phyloP scores from a whole-genome alignment of 1,140 invertebrate genomes.

The Sipha flava region DNA sequence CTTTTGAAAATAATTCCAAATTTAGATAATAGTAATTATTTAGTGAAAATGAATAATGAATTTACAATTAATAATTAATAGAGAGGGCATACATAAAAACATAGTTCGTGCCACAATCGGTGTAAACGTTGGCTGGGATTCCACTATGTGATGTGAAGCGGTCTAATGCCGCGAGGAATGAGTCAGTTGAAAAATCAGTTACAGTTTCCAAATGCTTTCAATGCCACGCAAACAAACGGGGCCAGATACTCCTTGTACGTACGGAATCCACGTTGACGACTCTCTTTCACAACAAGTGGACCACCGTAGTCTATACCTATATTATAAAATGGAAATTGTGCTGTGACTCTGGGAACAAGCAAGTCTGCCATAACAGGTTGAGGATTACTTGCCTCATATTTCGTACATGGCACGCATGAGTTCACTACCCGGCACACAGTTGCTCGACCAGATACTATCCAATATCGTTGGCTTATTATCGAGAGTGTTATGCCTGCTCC shows the following conservation, averaged over 20 bases:
- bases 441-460: background rate
- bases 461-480: background rate
- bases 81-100: too few relatives aligned
- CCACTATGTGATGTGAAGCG: slow-evolving; percentile 44
- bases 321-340: slow-evolving; percentile 39
- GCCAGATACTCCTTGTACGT: slow-evolving; percentile 43
- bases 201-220: slow-evolving; percentile 46
- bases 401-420: slow-evolving; percentile 40
- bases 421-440: slow-evolving; percentile 25
- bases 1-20: too few relatives aligned
- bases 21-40: too few relatives aligned
- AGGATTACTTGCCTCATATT: slow-evolving; percentile 19
- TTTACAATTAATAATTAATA: too few relatives aligned
- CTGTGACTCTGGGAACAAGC: slow-evolving; percentile 38
- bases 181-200: slow-evolving; percentile 41
- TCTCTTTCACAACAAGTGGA: slow-evolving; percentile 42
- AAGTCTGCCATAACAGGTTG: slow-evolving; percentile 41
- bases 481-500: background rate
- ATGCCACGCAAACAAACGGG: slow-evolving; percentile 45
- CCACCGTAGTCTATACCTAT: slow-evolving; percentile 45
- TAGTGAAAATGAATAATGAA: too few relatives aligned
- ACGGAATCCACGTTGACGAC: slow-evolving; percentile 21
- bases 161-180: slow-evolving; percentile 43
- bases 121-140: slow-evolving; percentile 40
- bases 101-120: slow-evolving; percentile 45